Conservation (phyloP, 2,113 vertebrate genomes). For the Apistogramma diplotaenia region DNA sequence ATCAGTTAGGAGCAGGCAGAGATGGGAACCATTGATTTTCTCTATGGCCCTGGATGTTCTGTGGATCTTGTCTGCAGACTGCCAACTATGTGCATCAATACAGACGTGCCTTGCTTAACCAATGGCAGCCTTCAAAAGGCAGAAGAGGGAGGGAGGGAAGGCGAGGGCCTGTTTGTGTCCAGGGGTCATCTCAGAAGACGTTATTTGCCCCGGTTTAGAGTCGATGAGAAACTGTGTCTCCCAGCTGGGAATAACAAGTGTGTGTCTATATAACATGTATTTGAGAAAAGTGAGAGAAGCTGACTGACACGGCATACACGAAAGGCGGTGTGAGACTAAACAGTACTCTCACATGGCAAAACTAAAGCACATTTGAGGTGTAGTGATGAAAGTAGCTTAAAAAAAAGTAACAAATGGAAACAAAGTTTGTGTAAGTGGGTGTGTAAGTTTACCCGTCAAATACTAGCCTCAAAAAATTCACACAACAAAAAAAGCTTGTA, state of each 20-base stretch:
- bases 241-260: constrained; percentile 12
- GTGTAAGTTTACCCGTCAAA: too few relatives aligned
- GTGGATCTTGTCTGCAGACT: constrained; percentile 66
- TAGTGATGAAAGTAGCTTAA: too few relatives aligned
- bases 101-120: constrained; percentile 62
- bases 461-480: too few relatives aligned
- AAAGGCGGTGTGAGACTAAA: neutral
- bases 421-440: too few relatives aligned
- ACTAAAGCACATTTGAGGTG: neutral
- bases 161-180: constrained; percentile 42
- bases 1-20: constrained; percentile 39
- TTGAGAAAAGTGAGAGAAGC: neutral
- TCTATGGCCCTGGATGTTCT: constrained; percentile 58
- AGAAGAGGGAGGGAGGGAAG: neutral
- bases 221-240: constrained; percentile 38
- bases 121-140: constrained; percentile 65
- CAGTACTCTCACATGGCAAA: neutral
- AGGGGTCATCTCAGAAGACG: constrained; percentile 51
- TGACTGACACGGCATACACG: neutral
- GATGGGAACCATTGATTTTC: constrained; percentile 74
- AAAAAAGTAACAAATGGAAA: too few relatives aligned
- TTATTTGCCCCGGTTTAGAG: constrained; percentile 13
- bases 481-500: too few relatives aligned
- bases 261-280: neutral
- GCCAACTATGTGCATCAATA: constrained; percentile 71